Base-by-base conservation (phyloP, 1,140 invertebrate genomes). In the Caenorhabditis elegans region DNA sequence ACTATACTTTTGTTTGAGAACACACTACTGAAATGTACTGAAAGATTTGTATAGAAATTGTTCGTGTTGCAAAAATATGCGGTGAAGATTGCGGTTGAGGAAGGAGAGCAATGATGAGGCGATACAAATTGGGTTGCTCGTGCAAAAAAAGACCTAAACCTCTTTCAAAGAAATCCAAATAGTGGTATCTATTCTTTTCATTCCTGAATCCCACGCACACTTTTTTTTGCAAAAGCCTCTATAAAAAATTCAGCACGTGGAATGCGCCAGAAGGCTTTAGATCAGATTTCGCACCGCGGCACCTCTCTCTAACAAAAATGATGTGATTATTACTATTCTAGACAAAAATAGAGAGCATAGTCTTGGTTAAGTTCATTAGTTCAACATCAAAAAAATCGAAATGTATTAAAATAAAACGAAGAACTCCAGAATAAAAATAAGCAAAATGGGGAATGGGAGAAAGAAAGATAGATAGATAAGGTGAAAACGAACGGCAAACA, bases 221-320 rank as follows among this genome's bases (percentile, higher is more conserved):
- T 39, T 70, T 70, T 34, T 39, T 31, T n/a, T 34, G 60, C 26
- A 39, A 70, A 70, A 39, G 39, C 60, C 34, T 70, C 34, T 70
- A 70, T 70, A 39, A 70, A 70, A 70, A 70, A 70, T 70, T 70
- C 60, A 36, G 60, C 34, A 70, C 60, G 60, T 70, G 60, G 60
- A 5, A n/a, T n/a, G n/a, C 49, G 47, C 28, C 26, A 55, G 60
- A 17, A 39, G 49, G 5, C 22, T 13, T 53, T 53, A 15, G 17
- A 70, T 70, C 60, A 70, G 34, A n/a, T 70, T 70, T 70, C 60
- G 13, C 34, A 39, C 49, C 49, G n/a, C n/a, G 6, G 39, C 49
- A 8, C 11, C 49, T 22, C 22, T n/a, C n/a, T 11, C 2, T 22
- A 11, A 19, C 13, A 43, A 17, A 39, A 43, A 43, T 70, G 60